These are phyloP conservation scores for Anhinga anhinga DNA, from an alignment of 2,113 vertebrate genomes.

Conservation along the genomic window DNA sequence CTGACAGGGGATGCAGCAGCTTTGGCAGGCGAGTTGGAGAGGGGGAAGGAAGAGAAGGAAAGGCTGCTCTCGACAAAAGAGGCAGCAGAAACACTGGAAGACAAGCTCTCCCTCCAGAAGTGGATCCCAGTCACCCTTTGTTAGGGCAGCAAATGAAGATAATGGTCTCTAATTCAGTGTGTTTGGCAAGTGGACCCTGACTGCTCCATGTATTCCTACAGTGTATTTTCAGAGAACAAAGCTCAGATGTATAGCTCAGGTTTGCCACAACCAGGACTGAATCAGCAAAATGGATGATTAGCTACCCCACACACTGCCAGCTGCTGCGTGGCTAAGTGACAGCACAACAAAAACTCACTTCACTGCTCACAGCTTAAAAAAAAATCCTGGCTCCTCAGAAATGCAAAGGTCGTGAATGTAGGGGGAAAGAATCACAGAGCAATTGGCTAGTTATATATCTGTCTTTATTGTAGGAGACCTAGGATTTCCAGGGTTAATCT, in stretches of 20 bases:
- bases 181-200: not conserved
- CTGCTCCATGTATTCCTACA: not conserved
- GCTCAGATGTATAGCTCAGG: not conserved
- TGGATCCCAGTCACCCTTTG: not conserved
- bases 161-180: not conserved
- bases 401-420: not conserved
- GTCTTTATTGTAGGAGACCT: not conserved
- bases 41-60: not conserved
- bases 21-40: not conserved
- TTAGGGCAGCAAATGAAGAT: not conserved
- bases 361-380: not conserved
- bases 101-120: not conserved
- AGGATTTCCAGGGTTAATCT: not conserved
- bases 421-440: not conserved
- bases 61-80: not conserved
- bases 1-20: slow-evolving; percentile 30
- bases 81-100: not conserved
- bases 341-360: not conserved
- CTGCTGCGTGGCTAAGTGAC: not conserved
- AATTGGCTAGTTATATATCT: not conserved
- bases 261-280: not conserved
- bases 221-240: not conserved
- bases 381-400: not conserved
- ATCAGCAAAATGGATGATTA: slow-evolving; percentile 27
- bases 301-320: not conserved